Conservation (phyloP, 2,888 invertebrate genomes). For the Seira ritae region DNA sequence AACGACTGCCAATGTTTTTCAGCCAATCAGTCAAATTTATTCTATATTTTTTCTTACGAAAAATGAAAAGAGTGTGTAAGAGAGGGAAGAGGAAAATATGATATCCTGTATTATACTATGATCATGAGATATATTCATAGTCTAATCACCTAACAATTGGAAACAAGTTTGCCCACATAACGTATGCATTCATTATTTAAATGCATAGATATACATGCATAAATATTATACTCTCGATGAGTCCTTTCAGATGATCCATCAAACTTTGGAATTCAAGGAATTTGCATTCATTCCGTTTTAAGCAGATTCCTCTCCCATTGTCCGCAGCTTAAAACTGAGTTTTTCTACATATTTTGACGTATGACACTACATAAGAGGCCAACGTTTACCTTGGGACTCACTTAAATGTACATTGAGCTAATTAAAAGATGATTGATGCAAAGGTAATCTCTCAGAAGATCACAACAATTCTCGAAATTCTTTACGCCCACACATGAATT, state of each 20-base stretch:
- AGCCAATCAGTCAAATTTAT: constrained; percentile 60
- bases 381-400: neutral
- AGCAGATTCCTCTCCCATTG: neutral
- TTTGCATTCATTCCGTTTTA: constrained; percentile 29
- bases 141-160: neutral
- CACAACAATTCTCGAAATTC: too few relatives aligned
- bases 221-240: neutral
- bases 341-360: constrained; percentile 2
- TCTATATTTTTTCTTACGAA: neutral
- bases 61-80: neutral
- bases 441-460: neutral
- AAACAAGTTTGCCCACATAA: constrained; percentile 8
- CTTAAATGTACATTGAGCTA: neutral
- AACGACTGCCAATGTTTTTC: constrained; percentile 46
- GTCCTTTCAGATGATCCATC: constrained; percentile 35
- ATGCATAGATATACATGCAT: neutral
- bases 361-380: neutral
- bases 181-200: neutral
- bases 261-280: constrained; percentile 50
- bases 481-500: too few relatives aligned
- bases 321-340: neutral
- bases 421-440: constrained; percentile 6
- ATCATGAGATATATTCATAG: neutral
- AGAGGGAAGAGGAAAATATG: constrained; percentile 28
- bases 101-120: neutral